These are phyloP conservation scores for Mionectes olivaceus DNA, from an alignment of 2,797 vertebrate species.

Conservation along the genomic window DNA sequence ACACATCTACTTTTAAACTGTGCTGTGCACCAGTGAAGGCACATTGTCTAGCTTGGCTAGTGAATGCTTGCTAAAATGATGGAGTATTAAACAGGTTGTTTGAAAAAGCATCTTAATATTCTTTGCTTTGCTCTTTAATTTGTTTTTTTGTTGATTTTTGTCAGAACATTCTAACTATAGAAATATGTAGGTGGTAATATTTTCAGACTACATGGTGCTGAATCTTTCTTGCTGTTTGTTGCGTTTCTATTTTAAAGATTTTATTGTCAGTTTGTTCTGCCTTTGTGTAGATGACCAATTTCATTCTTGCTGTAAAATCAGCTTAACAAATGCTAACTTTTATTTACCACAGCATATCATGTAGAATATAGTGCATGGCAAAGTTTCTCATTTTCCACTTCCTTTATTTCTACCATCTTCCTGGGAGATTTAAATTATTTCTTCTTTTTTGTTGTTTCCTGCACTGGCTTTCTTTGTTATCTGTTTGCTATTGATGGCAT, in stretches of 20 bases:
- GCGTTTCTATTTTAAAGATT: neutral
- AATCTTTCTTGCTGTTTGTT: neutral
- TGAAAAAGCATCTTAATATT: neutral
- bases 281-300: neutral
- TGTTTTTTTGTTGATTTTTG: neutral
- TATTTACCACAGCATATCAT: neutral
- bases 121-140: neutral
- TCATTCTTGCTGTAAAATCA: neutral
- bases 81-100: neutral
- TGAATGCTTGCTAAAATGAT: neutral
- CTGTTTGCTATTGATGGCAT: constrained; percentile 36
- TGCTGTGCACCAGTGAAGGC: neutral
- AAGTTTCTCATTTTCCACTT: neutral
- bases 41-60: neutral
- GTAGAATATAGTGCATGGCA: neutral
- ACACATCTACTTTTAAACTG: neutral
- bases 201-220: neutral
- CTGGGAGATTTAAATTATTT: neutral
- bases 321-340: neutral
- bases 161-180: neutral
- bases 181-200: neutral
- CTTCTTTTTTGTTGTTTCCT: constrained; percentile 42
- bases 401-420: neutral
- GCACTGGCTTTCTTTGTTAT: constrained; percentile 42
- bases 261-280: neutral